Base-by-base conservation (phyloP, 37 sponge, comb jelly and placozoan genomes). In the Ianthella basta region DNA sequence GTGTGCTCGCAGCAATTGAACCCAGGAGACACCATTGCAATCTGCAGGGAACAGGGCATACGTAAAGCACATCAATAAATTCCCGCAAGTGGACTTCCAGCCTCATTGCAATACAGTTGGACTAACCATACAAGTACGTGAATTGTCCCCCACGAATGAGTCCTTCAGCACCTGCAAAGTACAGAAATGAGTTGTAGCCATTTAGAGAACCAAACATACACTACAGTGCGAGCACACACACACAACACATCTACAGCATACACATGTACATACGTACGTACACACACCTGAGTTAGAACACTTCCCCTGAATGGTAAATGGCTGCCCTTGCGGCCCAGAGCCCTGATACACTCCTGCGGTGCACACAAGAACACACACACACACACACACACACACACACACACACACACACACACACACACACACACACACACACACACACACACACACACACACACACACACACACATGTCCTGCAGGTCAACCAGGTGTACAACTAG, bases 241-340 rank as follows among this genome's bases (percentile, higher is more conserved):
- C 50, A 44, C 50, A 44, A 8, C 50, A 44, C 50, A 44, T 44
- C 6, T 15, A 29, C 29, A 56, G n/a, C 24, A 64, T 32, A 53
- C 0, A 35, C 29, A 29, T 33, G 79, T 27, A 8, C 37, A 83
- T 60, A 57, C 25, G 64, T n/a, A 68, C n/a, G 3, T 39, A 80
- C 15, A 36, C 59, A n/a, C 79, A 96, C 97, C 85, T 85, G 94
- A 24, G 99, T 98, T 36, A 98, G 87, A 23, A 95, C 97, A 85
- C 99, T 98, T 0, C 95, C 99, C 40, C 99, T 63, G 83, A 98
- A 98, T 1, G 99, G 99, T 6, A 96, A 69, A 59, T 98, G 97
- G 15, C 89, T 86, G 36, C 95, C 97, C 56, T 95, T 96, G 38
- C 93, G 78, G 8, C 97, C 95, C 41, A 98, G 86, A 35, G 99